These are phyloP conservation scores for Erinaceus europaeus DNA, from an alignment of 2,113 vertebrate species.

Conservation along the genomic window DNA sequence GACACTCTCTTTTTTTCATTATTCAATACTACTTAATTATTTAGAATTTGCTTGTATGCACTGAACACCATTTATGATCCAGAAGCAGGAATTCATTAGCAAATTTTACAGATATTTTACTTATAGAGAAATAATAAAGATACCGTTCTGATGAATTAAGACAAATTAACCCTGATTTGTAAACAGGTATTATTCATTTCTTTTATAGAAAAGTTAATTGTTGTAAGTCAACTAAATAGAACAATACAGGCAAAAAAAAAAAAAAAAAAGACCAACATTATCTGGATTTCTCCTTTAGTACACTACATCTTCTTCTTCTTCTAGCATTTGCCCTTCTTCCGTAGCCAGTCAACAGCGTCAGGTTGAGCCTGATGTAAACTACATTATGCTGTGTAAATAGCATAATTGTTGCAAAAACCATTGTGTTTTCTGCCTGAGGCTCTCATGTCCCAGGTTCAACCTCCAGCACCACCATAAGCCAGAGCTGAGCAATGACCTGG, in stretches of 20 bases:
- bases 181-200: neutral
- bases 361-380: too few species aligned
- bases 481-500: too few species aligned
- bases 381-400: too few species aligned
- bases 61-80: neutral
- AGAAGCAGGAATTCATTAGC: neutral
- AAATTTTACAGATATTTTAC: neutral
- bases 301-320: too few species aligned
- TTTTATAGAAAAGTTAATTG: conserved; percentile 22
- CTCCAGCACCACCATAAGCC: too few species aligned
- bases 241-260: neutral
- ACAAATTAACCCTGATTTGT: neutral
- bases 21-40: conserved; percentile 28
- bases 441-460: too few species aligned
- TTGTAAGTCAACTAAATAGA: neutral
- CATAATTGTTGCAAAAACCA: too few species aligned
- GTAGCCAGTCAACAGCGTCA: too few species aligned
- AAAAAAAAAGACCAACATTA: neutral
- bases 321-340: too few species aligned
- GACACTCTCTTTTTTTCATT: conserved; percentile 17
- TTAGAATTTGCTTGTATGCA: neutral
- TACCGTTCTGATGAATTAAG: neutral
- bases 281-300: conserved; percentile 25
- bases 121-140: conserved; percentile 4
- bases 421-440: too few species aligned